These are phyloP conservation scores for Lateolabrax maculatus DNA, from an alignment of 2,797 vertebrate genomes.

Conservation along the genomic window DNA sequence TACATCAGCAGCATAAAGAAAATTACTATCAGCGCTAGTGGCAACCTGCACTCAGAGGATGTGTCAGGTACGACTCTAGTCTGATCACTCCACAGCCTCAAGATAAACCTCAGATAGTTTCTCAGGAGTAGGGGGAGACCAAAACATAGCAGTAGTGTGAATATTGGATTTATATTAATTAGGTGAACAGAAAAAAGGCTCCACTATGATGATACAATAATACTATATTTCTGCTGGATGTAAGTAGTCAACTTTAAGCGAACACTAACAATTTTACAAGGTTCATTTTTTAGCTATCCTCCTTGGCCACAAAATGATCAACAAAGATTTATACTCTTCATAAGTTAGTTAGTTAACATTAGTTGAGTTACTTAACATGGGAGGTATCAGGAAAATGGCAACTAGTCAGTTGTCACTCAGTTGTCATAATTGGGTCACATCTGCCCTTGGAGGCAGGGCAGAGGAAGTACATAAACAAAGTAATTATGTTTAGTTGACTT, in stretches of 20 bases:
- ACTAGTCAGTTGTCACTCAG: conserved; percentile 66
- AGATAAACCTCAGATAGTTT: fast-evolving
- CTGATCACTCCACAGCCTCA: neutral
- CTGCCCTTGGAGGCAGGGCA: conserved; percentile 74
- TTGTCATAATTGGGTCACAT: conserved; percentile 77
- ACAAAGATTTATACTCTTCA: neutral
- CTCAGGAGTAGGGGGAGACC: neutral
- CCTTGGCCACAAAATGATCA: neutral
- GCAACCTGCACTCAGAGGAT: conserved; percentile 26
- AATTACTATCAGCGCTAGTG: conserved; percentile 17
- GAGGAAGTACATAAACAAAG: conserved; percentile 73
- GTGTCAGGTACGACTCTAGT: neutral
- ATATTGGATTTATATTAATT: neutral
- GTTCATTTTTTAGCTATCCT: too few relatives aligned
- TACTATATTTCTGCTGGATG: neutral
- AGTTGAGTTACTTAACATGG: conserved; percentile 1
- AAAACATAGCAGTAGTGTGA: neutral
- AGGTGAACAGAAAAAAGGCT: neutral
- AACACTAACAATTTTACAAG: neutral
- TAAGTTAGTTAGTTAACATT: conserved; percentile 3
- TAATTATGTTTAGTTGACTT: conserved; percentile 73
- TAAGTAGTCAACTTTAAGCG: neutral
- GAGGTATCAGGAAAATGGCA: conserved; percentile 39
- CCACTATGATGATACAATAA: neutral
- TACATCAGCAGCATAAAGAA: conserved; percentile 32